Evolutionary conservation across 2,113 vertebrate genomes (phyloP), one percentile per base, ranked within the genome.

Genomic region (Ciconia stormi): DNA sequence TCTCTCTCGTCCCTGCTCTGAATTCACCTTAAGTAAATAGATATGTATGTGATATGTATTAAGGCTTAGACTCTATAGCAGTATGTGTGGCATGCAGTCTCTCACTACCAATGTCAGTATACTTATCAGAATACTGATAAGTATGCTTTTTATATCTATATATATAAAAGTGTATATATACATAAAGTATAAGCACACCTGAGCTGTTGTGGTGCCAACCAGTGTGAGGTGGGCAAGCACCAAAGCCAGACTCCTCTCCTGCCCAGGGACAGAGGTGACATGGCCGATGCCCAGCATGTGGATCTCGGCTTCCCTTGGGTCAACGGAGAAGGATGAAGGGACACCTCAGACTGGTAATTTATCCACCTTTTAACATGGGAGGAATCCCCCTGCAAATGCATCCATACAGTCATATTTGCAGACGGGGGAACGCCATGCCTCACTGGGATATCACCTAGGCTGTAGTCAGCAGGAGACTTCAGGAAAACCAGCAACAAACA

Each of bases 391-490:
- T 66, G 29, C 7, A 70, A 34, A 71, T 18, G 40, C 11, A 61
- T 6, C 40, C 9, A 3, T 26, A 27, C 19, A 42, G 56, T 26
- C 19, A 52, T 40, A 62, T 61, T 32, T 63, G 34, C 36, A 66
- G 73, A 17, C 0, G 2, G 20, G 26, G 29, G 4, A 21, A 19
- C 27, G 9, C 9, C 0, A 0, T 61, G 12, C 14, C 32, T 81
- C 25, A 5, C 67, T 81, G 32, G 3, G 42, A n/a, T 84, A 58
- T 46, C 42, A 16, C 21, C 40, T 59, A 40, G 21, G 47, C 23
- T 76, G 10, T 20, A 44, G 40, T 65, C n/a, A 79, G 25, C 13
- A 74, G 40, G 34, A 86, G 18, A 34, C 4, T 25, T 58, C 12
- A 16, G n/a, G 29, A 20, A 82, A 82, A 88, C 16, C 18, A 82